Evolutionary conservation across 2,888 invertebrate species (phyloP).

Genomic region (Mesorhabditis sp.): DNA sequence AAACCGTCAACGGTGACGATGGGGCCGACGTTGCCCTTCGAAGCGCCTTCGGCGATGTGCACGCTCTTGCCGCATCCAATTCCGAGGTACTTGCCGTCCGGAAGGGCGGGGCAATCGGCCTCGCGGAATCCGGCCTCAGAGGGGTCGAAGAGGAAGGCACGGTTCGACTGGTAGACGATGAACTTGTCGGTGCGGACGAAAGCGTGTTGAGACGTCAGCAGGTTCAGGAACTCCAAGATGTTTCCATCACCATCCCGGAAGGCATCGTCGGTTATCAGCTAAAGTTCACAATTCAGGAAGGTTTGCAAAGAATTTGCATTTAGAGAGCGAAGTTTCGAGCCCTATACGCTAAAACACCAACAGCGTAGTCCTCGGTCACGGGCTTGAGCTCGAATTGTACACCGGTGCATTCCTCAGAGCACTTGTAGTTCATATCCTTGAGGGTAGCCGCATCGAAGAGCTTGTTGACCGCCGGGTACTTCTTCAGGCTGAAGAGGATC

Average conservation of each 20-base stretch:
- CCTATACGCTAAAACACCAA: background rate
- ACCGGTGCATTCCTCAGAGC: background rate
- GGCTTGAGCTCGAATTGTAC: constrained; percentile 11
- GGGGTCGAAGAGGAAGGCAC: constrained; percentile 10
- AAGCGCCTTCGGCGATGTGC: constrained; percentile 12
- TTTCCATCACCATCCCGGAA: background rate
- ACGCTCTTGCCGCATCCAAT: constrained; percentile 11
- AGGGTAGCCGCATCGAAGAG: background rate
- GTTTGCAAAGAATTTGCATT: background rate
- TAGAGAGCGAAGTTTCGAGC: background rate
- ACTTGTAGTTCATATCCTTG: background rate
- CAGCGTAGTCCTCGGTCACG: constrained; percentile 11
- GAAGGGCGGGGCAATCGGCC: constrained; percentile 8
- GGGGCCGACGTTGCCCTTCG: background rate
- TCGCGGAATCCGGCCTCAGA: constrained; percentile 2
- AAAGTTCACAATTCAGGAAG: background rate
- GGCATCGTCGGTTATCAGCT: background rate
- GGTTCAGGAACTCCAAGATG: constrained; percentile 12
- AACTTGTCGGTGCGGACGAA: constrained; percentile 10
- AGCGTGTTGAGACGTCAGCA: constrained; percentile 12
- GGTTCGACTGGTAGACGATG: constrained; percentile 12
- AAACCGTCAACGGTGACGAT: background rate
- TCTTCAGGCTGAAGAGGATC: constrained; percentile 12
- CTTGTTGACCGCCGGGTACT: constrained; percentile 4
- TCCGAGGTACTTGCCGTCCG: constrained; percentile 14